These are phyloP conservation scores for Melitaea cinxia DNA, from an alignment of 1,140 invertebrate genomes.

Conservation along the genomic window DNA sequence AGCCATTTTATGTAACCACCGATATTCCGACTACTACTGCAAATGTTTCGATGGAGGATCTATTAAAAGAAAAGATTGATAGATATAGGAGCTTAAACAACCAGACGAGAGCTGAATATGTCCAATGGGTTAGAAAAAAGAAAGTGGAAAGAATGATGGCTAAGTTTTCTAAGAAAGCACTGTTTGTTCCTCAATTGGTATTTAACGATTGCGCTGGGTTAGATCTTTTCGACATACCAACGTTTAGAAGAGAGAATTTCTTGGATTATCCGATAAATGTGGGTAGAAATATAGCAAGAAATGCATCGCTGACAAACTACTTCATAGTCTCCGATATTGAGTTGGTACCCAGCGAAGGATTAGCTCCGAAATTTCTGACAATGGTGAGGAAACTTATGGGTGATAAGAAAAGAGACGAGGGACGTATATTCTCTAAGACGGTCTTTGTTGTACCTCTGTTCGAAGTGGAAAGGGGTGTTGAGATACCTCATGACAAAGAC, in stretches of 20 bases:
- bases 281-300: slow-evolving; percentile 86
- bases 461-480: slow-evolving; percentile 85
- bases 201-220: slow-evolving; percentile 70
- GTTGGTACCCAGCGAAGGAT: slow-evolving; percentile 85
- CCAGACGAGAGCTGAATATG: slow-evolving; percentile 62
- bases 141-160: slow-evolving; percentile 69
- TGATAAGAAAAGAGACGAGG: slow-evolving; percentile 63
- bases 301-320: slow-evolving; percentile 83
- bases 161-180: slow-evolving; percentile 35
- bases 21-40: slow-evolving; percentile 43
- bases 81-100: slow-evolving; percentile 61
- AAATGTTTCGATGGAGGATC: slow-evolving; percentile 52
- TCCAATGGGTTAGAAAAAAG: slow-evolving; percentile 62
- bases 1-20: slow-evolving; percentile 41
- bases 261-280: slow-evolving; percentile 90
- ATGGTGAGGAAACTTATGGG: slow-evolving; percentile 82
- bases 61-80: slow-evolving; percentile 55
- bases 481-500: slow-evolving; percentile 84
- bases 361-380: slow-evolving; percentile 84
- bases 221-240: slow-evolving; percentile 64
- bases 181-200: slow-evolving; percentile 43
- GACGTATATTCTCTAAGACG: slow-evolving; percentile 76
- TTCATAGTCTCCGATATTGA: slow-evolving; percentile 91
- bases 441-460: slow-evolving; percentile 89
- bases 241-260: slow-evolving; percentile 79